phyloP scores from a whole-genome alignment of 2,797 vertebrate genomes.

The Silurus lanzhouensis region DNA sequence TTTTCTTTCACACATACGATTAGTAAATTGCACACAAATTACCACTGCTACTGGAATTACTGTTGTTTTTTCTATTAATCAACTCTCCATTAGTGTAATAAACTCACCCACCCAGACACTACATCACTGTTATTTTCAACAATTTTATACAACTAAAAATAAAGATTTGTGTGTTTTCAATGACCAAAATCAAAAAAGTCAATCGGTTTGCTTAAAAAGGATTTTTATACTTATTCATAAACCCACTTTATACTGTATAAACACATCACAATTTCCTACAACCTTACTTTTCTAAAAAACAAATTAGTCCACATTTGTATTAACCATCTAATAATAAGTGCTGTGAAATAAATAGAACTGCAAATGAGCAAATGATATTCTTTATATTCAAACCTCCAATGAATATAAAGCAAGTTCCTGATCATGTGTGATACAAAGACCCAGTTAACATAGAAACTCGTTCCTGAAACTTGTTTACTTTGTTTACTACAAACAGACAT shows the following conservation, averaged over 20 bases:
- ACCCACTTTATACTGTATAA: neutral
- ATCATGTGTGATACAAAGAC: neutral
- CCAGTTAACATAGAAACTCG: neutral
- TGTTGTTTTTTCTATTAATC: neutral
- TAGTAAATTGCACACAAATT: neutral
- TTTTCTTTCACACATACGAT: neutral
- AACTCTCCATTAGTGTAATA: neutral
- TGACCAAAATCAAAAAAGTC: neutral
- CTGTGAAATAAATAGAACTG: neutral
- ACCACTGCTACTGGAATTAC: neutral
- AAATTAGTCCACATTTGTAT: neutral
- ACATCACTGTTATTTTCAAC: neutral
- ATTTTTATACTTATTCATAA: neutral
- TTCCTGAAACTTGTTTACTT: neutral
- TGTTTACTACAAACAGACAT: neutral
- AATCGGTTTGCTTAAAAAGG: neutral
- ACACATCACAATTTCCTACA: neutral
- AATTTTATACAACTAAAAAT: neutral
- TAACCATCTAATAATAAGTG: neutral
- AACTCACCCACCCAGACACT: neutral
- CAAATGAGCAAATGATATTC: neutral
- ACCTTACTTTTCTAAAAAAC: neutral
- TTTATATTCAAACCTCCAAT: neutral
- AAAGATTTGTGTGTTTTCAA: neutral
- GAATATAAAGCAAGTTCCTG: neutral